Conservation (phyloP, 2,797 vertebrate species). For the Siniperca scherzeri region DNA sequence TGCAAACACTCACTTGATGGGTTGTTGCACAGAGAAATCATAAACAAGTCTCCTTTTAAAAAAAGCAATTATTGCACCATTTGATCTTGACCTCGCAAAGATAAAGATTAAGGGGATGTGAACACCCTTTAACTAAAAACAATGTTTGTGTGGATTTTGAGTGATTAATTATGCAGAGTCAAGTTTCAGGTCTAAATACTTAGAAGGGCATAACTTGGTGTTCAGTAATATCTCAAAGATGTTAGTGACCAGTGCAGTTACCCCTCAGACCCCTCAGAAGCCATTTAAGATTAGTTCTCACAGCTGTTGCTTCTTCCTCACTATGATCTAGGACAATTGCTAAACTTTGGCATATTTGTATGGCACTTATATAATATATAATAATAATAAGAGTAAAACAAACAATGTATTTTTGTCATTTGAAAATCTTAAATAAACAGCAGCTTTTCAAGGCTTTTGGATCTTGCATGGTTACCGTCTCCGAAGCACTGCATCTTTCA, state of each 20-base stretch:
- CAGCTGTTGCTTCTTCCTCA: conserved; percentile 8
- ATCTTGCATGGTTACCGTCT: neutral
- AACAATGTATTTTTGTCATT: conserved; percentile 3
- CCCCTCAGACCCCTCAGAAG: neutral
- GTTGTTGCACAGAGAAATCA: neutral
- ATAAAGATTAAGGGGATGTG: conserved; percentile 37
- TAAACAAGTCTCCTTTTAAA: conserved; percentile 23
- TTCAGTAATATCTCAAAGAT: conserved; percentile 29
- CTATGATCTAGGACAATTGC: neutral
- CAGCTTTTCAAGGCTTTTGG: neutral
- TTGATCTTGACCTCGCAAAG: conserved; percentile 45
- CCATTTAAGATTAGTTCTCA: conserved; percentile 12
- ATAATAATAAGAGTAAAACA: conserved; percentile 3
- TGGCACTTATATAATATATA: neutral
- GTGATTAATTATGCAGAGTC: neutral
- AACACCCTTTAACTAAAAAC: conserved; percentile 12
- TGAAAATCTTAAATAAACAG: conserved; percentile 14
- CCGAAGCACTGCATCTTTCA: neutral
- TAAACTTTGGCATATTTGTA: neutral
- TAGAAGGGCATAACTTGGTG: conserved; percentile 42
- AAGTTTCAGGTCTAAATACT: conserved; percentile 40
- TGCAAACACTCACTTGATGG: neutral
- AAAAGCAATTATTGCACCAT: conserved; percentile 7
- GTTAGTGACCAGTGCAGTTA: neutral
- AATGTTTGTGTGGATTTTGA: conserved; percentile 16